Evolutionary conservation across 2,888 invertebrate genomes (phyloP), one percentile per base, ranked within the genome.

Genomic region (Sphaerophoria taeniata): DNA sequence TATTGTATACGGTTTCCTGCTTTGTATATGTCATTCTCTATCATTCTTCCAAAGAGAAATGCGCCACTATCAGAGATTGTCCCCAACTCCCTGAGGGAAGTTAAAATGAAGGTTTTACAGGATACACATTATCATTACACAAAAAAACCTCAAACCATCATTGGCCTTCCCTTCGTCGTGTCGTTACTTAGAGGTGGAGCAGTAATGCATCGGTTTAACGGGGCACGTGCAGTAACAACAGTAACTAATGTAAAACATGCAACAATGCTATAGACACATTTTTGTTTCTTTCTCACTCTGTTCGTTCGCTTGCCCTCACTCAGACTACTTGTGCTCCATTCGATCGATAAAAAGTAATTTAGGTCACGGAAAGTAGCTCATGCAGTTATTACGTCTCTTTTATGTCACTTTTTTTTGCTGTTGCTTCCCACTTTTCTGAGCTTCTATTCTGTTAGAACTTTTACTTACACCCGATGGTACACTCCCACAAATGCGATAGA

Each of bases 291-390:
- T 24, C 24, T 12, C 14, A 4, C 36, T 56, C 14, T 14, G 16
- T 43, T 16, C 0, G 4, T 12, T 53, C 6, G 33, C 70, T 33
- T 11, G 9, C 34, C n/a, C n/a, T 70, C 16, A 6, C 63, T 76
- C 69, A 11, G 31, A 34, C 16, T 6, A 39, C 53, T 47, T 55
- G 55, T 24, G 34, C 65, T 53, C 75, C 45, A 71, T 51, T 56
- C 56, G 85, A 85, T 85, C 85, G 81, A 85, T 85, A 73, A 70
- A 85, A 85, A 60, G 81, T 85, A 85, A 85, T 81, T 85, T 81
- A 77, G 85, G 85, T 85, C 85, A 85, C 81, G 14, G 72, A 85
- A 85, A 85, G 81, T 85, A 85, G 85, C 81, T 76, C 85, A 85
- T 85, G 76, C 81, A 81, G 81, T 81, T 81, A 85, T 81, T 81